Conservation (phyloP, 2,888 invertebrate genomes). For the Unio pictorum region DNA sequence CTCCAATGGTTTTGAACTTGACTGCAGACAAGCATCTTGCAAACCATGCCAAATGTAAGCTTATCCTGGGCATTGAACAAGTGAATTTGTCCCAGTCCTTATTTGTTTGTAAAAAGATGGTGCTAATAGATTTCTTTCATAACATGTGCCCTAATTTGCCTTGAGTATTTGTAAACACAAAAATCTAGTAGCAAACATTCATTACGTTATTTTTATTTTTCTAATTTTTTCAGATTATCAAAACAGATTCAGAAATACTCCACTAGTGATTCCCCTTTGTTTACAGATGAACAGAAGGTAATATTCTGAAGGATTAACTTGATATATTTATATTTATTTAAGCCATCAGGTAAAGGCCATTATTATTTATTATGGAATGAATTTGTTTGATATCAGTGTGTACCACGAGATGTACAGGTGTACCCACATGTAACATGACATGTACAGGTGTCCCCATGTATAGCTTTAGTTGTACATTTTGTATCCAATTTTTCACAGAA, state of each 20-base stretch:
- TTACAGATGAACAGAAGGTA: slow-evolving; percentile 62
- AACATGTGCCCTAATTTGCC: no score
- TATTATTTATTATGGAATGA: background rate
- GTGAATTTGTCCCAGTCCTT: no score
- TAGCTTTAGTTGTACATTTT: no score
- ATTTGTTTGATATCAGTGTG: background rate
- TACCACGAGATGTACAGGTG: background rate
- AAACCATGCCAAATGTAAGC: no score
- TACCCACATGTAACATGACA: background rate
- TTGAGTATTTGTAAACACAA: no score
- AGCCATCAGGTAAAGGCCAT: background rate
- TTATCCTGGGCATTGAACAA: no score
- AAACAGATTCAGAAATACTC: slow-evolving; percentile 53
- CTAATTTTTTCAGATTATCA: slow-evolving; percentile 45
- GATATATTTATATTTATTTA: background rate
- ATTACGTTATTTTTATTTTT: background rate
- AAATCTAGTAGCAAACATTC: no score
- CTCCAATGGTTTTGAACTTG: no score
- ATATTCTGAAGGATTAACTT: background rate
- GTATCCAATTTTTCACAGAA: no score
- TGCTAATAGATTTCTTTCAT: no score
- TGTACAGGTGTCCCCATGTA: background rate
- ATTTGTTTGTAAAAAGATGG: no score
- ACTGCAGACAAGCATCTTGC: no score
- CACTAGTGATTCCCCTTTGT: slow-evolving; percentile 40